A percentile compares a stretch with the other conserved stretches of the same genome.
These are phyloP conservation scores for Drosophila rhopaloa DNA, from an alignment of 1,140 invertebrate genomes.

Conservation along the genomic window DNA sequence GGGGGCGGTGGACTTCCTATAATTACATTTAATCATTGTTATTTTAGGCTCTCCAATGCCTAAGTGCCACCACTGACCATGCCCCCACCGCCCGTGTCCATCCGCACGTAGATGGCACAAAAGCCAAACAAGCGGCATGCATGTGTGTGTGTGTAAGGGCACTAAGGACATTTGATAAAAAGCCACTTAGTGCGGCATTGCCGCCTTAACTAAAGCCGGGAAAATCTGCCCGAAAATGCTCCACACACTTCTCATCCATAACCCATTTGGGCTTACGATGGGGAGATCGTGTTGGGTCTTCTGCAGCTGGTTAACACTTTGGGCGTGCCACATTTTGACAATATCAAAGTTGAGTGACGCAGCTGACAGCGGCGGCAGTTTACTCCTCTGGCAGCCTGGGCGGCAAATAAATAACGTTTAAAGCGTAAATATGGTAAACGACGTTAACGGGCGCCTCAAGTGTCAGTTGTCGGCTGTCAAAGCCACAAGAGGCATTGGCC, in stretches of 20 bases:
- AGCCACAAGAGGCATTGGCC: conserved; percentile 38
- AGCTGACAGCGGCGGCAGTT: conserved; percentile 28
- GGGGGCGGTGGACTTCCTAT: conserved; percentile 13
- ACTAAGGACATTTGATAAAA: conserved; percentile 66
- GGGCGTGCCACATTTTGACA: conserved; percentile 57
- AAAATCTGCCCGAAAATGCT: conserved; percentile 25
- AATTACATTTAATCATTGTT: conserved; percentile 58
- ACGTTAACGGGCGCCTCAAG: conserved; percentile 76
- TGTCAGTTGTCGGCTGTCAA: conserved; percentile 77
- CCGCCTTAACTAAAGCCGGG: conserved; percentile 38
- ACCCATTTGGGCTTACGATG: conserved; percentile 28
- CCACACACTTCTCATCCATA: conserved; percentile 25
- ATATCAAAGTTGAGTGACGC: conserved; percentile 69
- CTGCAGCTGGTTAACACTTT: conserved; percentile 37
- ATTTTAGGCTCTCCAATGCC: conserved; percentile 31
- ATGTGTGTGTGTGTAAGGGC: conserved; percentile 3
- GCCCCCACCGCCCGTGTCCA: neutral
- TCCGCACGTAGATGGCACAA: conserved; percentile 40
- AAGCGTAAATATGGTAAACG: conserved; percentile 79
- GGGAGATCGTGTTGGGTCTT: conserved; percentile 26
- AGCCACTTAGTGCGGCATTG: conserved; percentile 62
- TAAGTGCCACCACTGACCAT: conserved; percentile 34
- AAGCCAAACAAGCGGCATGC: conserved; percentile 15
- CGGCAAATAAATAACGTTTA: conserved; percentile 81
- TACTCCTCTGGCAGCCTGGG: conserved; percentile 18